Base-by-base conservation (phyloP, 2,888 invertebrate species). In the Mythimna vitellina region DNA sequence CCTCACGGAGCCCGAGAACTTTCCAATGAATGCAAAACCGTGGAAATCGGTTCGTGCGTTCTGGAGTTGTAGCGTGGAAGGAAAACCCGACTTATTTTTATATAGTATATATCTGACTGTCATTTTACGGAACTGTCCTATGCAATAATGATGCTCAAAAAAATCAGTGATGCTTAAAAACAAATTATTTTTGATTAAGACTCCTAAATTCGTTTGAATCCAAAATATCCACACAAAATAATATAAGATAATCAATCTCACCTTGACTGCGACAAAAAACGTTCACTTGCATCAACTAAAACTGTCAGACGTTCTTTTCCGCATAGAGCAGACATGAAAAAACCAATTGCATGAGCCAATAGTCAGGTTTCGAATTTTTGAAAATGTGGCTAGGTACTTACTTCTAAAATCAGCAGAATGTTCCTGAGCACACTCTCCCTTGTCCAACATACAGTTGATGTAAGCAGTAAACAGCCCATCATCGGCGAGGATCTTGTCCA, bases 401-500 rank as follows among this genome's bases (percentile, higher is more conserved):
- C 95, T 88, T 89, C 89, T 93, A 46, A 92, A 94, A 6, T 95
- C 95, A 1, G 82, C 81, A 0, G 95, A 88, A 80, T 92, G 88
- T 62, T 95, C 93, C 1, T 89, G 85, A 3, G 86, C 84, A 64
- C 95, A 95, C 0, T 93, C 92, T 0, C 92, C 94, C 67, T 93
- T 94, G 65, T 95, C 94, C 17, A 95, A 86, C 88, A 95, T 89
- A 76, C 95, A 95, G 69, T 90, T 81, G 12, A 91, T 84, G 78
- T 95, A 95, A 0, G 90, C 78, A 1, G 78, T 78, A 78, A 94
- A 94, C 1, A 92, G 70, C 0, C 73, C 65, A 0, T 94, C 93
- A 54, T 95, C 94, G 0, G 49, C 89, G 0, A 95, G 67, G 46
- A 95, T 92, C 78, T 93, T 94, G 71, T 95, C 94, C 0, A 93